Conservation (phyloP, 2,113 vertebrate species). For the Entomyzon cyanotis region DNA sequence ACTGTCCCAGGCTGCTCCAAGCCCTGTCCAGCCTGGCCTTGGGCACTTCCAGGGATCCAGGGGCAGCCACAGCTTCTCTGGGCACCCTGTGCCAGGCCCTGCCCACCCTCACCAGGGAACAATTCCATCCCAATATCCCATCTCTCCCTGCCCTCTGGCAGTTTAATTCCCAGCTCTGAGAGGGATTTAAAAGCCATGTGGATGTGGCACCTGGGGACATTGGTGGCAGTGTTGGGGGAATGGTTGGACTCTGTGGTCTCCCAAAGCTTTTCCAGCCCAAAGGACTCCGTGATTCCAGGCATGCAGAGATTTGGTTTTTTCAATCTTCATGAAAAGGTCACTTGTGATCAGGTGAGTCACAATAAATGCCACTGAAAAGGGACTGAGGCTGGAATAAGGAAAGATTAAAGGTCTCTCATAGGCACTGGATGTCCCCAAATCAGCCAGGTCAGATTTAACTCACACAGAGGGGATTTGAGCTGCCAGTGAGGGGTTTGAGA, state of each 20-base stretch:
- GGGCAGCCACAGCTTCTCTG: neutral
- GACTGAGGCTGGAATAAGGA: neutral
- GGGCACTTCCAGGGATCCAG: neutral
- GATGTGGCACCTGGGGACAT: neutral
- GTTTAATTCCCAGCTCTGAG: neutral
- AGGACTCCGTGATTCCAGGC: neutral
- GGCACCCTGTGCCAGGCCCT: neutral
- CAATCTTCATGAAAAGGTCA: neutral
- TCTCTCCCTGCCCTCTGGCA: neutral
- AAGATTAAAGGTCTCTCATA: neutral
- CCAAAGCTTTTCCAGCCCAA: neutral
- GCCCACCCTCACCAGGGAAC: neutral
- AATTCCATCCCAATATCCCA: neutral
- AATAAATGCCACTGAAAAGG: neutral
- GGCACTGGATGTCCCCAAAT: neutral
- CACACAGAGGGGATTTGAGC: accelerated
- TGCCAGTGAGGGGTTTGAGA: neutral
- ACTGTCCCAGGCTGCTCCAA: neutral
- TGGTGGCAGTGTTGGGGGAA: neutral
- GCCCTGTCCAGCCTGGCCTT: neutral
- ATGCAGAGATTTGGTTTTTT: neutral
- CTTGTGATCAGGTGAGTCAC: neutral
- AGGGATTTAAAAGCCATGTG: neutral
- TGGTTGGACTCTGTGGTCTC: neutral
- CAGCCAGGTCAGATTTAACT: accelerated